These are phyloP conservation scores for Addax nasomaculatus DNA, from an alignment of 2,113 vertebrate genomes.

Conservation along the genomic window DNA sequence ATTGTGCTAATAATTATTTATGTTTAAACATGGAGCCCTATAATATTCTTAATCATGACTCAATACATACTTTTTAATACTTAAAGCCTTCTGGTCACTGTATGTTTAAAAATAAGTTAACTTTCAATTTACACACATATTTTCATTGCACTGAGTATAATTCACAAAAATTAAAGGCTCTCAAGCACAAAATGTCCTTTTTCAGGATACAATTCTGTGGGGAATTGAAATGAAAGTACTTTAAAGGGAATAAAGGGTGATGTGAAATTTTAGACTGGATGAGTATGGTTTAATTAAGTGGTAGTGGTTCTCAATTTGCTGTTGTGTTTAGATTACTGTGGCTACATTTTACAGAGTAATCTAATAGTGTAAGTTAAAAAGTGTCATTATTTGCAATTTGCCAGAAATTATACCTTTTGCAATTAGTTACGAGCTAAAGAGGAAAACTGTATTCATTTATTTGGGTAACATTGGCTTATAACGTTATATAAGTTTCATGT, in stretches of 20 bases:
- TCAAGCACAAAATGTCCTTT: not conserved
- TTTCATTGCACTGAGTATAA: not conserved
- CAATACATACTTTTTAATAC: not conserved
- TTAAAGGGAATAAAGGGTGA: not conserved
- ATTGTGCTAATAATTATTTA: not conserved
- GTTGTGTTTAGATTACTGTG: not conserved
- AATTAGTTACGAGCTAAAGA: not conserved
- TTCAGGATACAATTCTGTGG: not conserved
- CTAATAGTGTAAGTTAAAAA: slow-evolving; percentile 37
- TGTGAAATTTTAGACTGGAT: not conserved
- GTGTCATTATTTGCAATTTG: not conserved
- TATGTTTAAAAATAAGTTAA: not conserved
- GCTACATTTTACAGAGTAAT: not conserved
- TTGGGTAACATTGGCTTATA: not conserved
- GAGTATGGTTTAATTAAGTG: not conserved
- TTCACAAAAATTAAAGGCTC: not conserved
- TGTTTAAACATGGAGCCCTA: not conserved
- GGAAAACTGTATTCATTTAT: not conserved
- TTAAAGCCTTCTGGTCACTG: not conserved
- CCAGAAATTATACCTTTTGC: not conserved
- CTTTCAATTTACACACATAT: not conserved
- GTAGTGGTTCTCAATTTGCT: not conserved
- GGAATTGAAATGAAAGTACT: not conserved
- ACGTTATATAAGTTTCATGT: not conserved
- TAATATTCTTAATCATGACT: not conserved